Base-by-base conservation (phyloP, 2,888 invertebrate genomes). In the Therioaphis trifolii region DNA sequence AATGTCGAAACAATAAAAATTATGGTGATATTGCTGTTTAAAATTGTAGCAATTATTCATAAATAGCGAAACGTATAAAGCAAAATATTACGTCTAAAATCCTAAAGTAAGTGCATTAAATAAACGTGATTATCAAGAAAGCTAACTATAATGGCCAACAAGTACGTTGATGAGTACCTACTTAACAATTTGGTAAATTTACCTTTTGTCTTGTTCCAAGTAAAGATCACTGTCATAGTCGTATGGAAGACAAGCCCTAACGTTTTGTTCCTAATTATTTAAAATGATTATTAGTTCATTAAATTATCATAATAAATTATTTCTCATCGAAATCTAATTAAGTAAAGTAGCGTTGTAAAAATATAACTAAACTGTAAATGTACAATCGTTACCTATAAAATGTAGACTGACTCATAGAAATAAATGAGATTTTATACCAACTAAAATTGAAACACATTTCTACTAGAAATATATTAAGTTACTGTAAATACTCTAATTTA, bases 221-320 rank as follows among this genome's bases (percentile, higher is more conserved):
- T 89, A 90, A 76, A 90, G 87, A 5, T 87, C 87, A 12, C 86
- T 86, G 35, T 89, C 88, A 87, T 89, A 89, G 18, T 87, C 88
- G 71, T 88, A 87, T n/a, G 90, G 90, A n/a, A 90, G 87, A 86
- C 90, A 89, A 27, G 89, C 88, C 85, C 88, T 87, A 4, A 91
- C 88, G 86, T 90, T 90, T 84, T 89, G 89, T 84, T 89, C 89
- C 90, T 89, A 85, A 79, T n/a, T 77, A 29, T 63, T 11, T 18
- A 29, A 63, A 29, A 52, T 4, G 40, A 24, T 21, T 1, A 14
- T 68, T 14, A 68, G 4, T 27, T 12, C 27, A 52, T 29, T 55
- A 29, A 72, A 24, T 72, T n/a, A 29, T 72, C n/a, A n/a, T 72
- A 71, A 24, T 24, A 40, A 5, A 63, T 66, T n/a, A 11, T 1